Evolutionary conservation across 2,888 invertebrate genomes (phyloP).

Genomic region (Theretra japonica): DNA sequence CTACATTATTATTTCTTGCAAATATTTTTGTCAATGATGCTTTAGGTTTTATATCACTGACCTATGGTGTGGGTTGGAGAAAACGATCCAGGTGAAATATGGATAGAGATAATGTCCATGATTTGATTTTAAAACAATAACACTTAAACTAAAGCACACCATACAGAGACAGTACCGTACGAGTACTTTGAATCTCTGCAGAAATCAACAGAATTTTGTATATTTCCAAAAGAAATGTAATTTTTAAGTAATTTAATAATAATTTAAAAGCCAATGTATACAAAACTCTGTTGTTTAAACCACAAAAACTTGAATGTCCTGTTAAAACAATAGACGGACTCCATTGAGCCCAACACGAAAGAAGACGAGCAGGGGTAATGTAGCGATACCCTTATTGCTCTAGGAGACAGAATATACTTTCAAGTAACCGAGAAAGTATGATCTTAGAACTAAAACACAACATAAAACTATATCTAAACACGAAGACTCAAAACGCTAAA

Average conservation of each 20-base stretch:
- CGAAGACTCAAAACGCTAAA: conserved; percentile 47
- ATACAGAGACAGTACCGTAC: conserved; percentile 70
- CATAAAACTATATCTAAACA: conserved; percentile 55
- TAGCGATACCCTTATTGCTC: conserved; percentile 71
- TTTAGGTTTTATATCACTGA: background rate
- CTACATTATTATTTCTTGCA: background rate
- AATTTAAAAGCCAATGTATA: conserved; percentile 2
- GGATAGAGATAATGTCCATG: background rate
- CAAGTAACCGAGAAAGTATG: conserved; percentile 46
- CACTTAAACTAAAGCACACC: conserved; percentile 45
- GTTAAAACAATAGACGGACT: conserved; percentile 47
- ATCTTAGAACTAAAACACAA: conserved; percentile 48
- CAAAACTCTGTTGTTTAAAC: conserved; percentile 34
- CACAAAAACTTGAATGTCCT: conserved; percentile 47
- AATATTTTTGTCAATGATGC: background rate
- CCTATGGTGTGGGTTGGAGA: background rate
- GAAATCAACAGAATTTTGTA: conserved; percentile 54
- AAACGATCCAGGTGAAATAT: background rate
- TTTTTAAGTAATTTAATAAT: conserved; percentile 1
- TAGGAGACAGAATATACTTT: conserved; percentile 41
- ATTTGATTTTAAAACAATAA: conserved; percentile 24
- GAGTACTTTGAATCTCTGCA: conserved; percentile 70
- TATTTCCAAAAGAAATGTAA: background rate
- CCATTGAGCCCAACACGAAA: conserved; percentile 53
- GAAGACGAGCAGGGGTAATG: conserved; percentile 63